Base-by-base conservation (phyloP, 1,140 invertebrate species). In the Cecropterus lyciades region DNA sequence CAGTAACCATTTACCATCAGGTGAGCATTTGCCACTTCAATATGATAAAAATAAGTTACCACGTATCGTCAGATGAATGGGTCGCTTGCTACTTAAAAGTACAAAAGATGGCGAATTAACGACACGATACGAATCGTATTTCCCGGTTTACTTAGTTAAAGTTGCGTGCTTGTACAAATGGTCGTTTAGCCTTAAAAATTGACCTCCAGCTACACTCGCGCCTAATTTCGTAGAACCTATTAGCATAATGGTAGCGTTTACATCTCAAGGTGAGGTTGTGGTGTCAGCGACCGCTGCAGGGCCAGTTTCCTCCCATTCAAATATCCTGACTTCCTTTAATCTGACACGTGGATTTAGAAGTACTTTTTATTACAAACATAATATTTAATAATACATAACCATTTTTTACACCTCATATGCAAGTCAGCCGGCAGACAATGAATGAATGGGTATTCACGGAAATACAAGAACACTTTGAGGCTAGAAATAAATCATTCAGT, bases 231-330 rank as follows among this genome's bases (percentile, higher is more conserved):
- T 43, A 52, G 69, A 75, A 76, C 64, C 49, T 46, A 74, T 77
- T 72, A 69, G 15, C 71, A 70, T 73, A 69, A 71, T 68, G 66
- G 56, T 55, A 49, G 40, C 55, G 67, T 65, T 53, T 65, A 51
- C 57, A 73, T 62, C 72, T 77, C 73, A 80, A 80, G 73, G 81
- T 74, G 72, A 80, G 48, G 33, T 45, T 46, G 33, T 24, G 37
- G 66, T 66, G 78, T 77, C 78, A 75, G 57, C 70, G 79, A 76
- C 75, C 79, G 69, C 24, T 65, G 65, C 67, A 81, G 72, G 74
- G 75, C 75, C 68, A 72, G 72, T 75, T 72, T 80, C 80, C 73
- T 72, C 53, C 33, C 62, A 57, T 65, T 69, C 56, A 62, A 33
- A 57, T 57, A 42, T 55, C 37, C 45, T 27, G 49, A 65, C 71